These are phyloP conservation scores for Scolanthus callimorphus DNA, from an alignment of 92 coral and sea anemone genomes.

Conservation along the genomic window DNA sequence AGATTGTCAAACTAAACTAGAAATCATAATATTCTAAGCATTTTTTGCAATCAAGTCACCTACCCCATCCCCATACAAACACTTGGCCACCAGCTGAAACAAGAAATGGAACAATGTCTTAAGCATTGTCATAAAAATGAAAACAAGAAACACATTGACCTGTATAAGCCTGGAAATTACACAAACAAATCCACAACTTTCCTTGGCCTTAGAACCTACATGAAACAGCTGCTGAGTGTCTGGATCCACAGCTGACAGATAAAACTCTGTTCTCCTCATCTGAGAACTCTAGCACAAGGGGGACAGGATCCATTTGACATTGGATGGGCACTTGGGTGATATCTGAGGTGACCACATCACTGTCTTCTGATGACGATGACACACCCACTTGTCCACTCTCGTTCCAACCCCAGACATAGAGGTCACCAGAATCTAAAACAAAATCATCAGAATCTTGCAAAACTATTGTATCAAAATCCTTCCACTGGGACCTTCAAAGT, in stretches of 20 bases:
- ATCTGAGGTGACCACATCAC: background rate
- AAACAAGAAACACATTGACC: background rate
- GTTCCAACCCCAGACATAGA: constrained; percentile 98
- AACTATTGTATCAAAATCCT: no score
- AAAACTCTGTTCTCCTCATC: constrained; percentile 32
- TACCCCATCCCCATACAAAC: constrained; percentile 99
- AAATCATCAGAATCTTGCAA: background rate
- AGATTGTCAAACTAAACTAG: no score
- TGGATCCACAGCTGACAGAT: constrained; percentile 79
- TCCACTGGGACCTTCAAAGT: no score
- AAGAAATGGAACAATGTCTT: background rate
- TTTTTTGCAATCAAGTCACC: background rate
- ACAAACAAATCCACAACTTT: background rate
- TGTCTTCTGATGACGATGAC: constrained; percentile 33
- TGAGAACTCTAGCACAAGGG: constrained; percentile 44
- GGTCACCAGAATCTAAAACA: constrained; percentile 74
- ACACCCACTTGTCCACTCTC: constrained; percentile 93
- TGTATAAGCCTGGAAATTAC: background rate
- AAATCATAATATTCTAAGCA: background rate
- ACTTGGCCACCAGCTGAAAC: constrained; percentile 62
- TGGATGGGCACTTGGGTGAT: constrained; percentile 21
- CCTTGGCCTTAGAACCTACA: constrained; percentile 16
- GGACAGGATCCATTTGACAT: constrained; percentile 57
- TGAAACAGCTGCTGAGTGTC: constrained; percentile 87
- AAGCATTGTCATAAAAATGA: no score